phyloP scores from a whole-genome alignment of 2,113 vertebrate genomes.

The Entelurus aequoreus region DNA sequence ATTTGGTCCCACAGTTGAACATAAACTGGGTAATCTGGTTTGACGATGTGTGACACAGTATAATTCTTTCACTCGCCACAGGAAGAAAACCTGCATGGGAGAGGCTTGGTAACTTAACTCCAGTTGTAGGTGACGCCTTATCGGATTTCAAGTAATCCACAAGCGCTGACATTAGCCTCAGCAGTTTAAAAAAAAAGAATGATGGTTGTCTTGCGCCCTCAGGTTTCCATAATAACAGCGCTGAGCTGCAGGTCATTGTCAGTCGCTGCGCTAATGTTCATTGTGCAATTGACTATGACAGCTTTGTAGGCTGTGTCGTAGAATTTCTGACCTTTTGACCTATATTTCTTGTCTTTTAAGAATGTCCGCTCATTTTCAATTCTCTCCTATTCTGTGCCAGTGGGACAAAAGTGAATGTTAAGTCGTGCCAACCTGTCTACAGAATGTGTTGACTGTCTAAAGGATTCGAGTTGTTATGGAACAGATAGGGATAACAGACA shows the following conservation, averaged over 20 bases:
- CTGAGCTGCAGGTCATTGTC: conserved; percentile 73
- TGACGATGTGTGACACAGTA: not conserved
- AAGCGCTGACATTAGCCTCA: not conserved
- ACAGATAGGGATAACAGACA: no score
- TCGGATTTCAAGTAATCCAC: not conserved
- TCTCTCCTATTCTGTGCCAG: no score
- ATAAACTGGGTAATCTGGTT: conserved; percentile 39
- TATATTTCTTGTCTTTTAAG: no score
- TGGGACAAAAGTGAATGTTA: no score
- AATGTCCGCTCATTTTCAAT: no score
- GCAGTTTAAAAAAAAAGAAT: not conserved
- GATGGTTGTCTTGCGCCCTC: not conserved
- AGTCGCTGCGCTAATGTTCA: conserved; percentile 60
- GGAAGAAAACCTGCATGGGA: conserved; percentile 22
- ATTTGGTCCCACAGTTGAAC: not conserved
- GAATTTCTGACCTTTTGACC: no score
- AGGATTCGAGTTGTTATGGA: no score
- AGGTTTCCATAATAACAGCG: conserved; percentile 78
- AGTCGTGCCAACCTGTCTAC: no score
- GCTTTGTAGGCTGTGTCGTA: conserved; percentile 76
- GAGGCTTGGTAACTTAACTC: conserved; percentile 9
- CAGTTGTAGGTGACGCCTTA: not conserved
- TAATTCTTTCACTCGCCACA: not conserved
- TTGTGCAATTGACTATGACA: conserved; percentile 75
- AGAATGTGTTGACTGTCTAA: no score